Base-by-base conservation (phyloP, 30 jellyfish, hydroid and myxozoan genomes). In the Cassiopea xamachana region DNA sequence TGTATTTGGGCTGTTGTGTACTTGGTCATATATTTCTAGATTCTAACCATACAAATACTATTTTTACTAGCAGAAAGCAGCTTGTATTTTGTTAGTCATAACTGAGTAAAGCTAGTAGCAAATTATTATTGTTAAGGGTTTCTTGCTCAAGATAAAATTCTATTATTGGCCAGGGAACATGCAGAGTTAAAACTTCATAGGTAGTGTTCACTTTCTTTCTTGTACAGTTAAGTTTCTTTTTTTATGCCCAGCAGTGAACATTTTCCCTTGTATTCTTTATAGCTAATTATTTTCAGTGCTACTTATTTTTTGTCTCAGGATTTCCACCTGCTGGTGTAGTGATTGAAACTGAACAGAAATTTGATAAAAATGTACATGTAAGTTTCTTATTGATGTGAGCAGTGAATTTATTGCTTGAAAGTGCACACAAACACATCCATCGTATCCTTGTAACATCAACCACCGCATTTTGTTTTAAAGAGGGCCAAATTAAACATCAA, bases 321-420 rank as follows among this genome's bases (percentile, higher is more conserved):
- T 59, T 81, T n/a, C 94, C 97, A 67, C 98, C 98, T 18, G 47
- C 87, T 64, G 97, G 97, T 55, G 97, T 93, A 43, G 87, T 93
- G 76, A 84, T 93, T 19, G 93, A 80, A 84, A 82, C 92, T 1
- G 88, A 88, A 12, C 77, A 18, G 1, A 14, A 16, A 5, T 13
- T 48, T 9, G 92, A 89, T 58, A 59, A 77, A 43, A 44, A 60
- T 1, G 73, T 48, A 7, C 73, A 76, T 47, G 94, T 88, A 79
- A 78, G 89, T 75, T 3, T 44, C 2, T 6, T 1, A 8, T 49
- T 15, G 1, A 39, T 0, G 7, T 19, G 27, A 49, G 6, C 27
- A 64, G 74, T 13, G 19, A 16, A 5, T 64, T 64, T 9, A 2
- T 17, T 14, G 15, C 19, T 64, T 5, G 3, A 49, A 2, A 77